Conservation (phyloP, 2,888 invertebrate genomes). For the Callyntrura guangdongensis region DNA sequence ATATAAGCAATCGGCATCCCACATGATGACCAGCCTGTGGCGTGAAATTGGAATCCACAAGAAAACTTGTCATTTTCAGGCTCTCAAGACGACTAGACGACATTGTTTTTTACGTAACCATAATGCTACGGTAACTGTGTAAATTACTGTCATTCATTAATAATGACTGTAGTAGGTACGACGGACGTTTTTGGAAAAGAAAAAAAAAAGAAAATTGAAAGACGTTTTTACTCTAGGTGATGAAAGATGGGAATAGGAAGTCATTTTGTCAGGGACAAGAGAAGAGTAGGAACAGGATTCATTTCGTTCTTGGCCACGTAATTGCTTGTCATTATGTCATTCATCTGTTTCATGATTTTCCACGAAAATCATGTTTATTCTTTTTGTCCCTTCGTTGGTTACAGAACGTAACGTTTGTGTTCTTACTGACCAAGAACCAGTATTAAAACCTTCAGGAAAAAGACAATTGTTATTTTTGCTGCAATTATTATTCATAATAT, state of each 20-base stretch:
- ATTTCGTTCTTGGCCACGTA: constrained; percentile 24
- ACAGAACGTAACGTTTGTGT: background rate
- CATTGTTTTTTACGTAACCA: constrained; percentile 34
- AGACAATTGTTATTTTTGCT: background rate
- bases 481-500: background rate
- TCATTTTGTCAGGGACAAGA: background rate
- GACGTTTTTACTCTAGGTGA: background rate
- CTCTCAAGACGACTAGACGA: background rate
- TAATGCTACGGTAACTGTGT: constrained; percentile 31
- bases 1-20: background rate
- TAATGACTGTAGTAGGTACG: background rate
- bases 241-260: constrained; percentile 23
- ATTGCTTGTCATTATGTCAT: constrained; percentile 71
- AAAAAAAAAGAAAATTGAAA: constrained; percentile 8
- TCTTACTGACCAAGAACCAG: constrained; percentile 11
- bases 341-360: constrained; percentile 59
- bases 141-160: constrained; percentile 39
- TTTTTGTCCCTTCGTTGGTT: constrained; percentile 2
- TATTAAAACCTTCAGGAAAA: background rate
- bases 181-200: background rate
- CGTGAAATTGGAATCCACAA: constrained; percentile 48
- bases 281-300: constrained; percentile 34
- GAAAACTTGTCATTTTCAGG: constrained; percentile 12
- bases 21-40: constrained; percentile 1
- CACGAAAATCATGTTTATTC: background rate